Evolutionary conservation across 2,888 invertebrate species (phyloP), one percentile per base, ranked within the genome.

Genomic region (Leptinotarsa peninsularis): DNA sequence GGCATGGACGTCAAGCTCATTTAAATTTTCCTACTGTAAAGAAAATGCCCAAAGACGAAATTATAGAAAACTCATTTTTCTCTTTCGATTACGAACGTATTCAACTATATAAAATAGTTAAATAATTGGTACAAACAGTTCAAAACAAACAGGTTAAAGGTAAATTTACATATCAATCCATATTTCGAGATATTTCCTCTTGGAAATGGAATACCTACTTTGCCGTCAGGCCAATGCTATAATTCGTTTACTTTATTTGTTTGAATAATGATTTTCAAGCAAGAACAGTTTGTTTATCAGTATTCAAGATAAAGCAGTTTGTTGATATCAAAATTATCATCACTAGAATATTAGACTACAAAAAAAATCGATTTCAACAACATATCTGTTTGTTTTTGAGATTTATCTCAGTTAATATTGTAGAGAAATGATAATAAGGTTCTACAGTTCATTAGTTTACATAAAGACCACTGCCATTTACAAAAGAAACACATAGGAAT

Each of bases 341-440:
- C 14, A 58, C 21, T 58, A 4, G 10, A 13, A 58, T 58, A 10
- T 58, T 58, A 17, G 15, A 58, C 58, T 58, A 23, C 14, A 27
- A 14, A 54, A 54, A 58, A 58, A 23, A 58, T 58, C 23, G 58
- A 58, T 58, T 21, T 58, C 56, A 58, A 58, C 58, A 58, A 52
- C 43, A 43, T 43, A 17, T 52, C 4, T 58, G 58, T 58, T 58
- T 23, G 17, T 14, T 58, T 3, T 58, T 14, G 58, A 23, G 58
- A 23, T 21, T 58, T 58, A 58, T 58, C 58, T 43, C 43, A 43
- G 58, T 13, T 21, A 23, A 23, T 4, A 23, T 14, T 14, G 4
- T 21, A 58, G 56, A 27, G 21, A 27, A 58, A 10, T 58, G 58
- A 14, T 58, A 58, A 13, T 43, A 43, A 43, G 43, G 3, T 43